Conservation (phyloP, 2,797 vertebrate species). For the Urosaurus nigricauda region DNA sequence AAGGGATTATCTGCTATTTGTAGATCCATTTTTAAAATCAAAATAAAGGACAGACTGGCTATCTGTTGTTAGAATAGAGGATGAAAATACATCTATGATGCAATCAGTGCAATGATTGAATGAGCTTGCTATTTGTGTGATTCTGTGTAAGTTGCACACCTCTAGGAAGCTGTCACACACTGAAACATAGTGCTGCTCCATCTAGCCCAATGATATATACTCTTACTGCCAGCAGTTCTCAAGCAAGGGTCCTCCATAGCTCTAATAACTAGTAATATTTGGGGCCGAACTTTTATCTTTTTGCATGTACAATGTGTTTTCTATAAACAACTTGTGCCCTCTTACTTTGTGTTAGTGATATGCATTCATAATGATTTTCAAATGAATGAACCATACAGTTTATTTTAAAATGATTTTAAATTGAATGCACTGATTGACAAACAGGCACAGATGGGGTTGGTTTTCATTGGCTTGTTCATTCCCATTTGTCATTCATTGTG, state of each 20-base stretch:
- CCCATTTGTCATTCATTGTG: background rate
- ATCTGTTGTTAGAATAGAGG: conserved; percentile 11
- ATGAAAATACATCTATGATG: conserved; percentile 27
- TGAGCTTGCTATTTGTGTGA: background rate
- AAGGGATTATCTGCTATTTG: conserved; percentile 53
- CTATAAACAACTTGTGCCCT: background rate
- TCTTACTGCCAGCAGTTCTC: background rate
- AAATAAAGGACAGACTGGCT: conserved; percentile 7
- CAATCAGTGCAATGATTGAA: background rate
- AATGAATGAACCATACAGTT: background rate
- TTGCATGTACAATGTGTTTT: background rate
- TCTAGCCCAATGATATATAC: background rate
- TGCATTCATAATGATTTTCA: background rate
- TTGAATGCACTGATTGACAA: background rate
- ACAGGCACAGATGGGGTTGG: background rate
- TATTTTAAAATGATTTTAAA: background rate
- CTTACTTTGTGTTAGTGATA: background rate
- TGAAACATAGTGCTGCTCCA: background rate
- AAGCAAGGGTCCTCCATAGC: background rate
- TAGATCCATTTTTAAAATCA: conserved; percentile 21
- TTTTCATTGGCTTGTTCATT: background rate
- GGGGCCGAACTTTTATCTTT: background rate
- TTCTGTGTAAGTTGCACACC: background rate
- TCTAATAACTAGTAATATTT: background rate
- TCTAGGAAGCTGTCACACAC: background rate